These are phyloP conservation scores for Acipenser oxyrinchus DNA, from an alignment of 2,797 vertebrate species.

Conservation along the genomic window DNA sequence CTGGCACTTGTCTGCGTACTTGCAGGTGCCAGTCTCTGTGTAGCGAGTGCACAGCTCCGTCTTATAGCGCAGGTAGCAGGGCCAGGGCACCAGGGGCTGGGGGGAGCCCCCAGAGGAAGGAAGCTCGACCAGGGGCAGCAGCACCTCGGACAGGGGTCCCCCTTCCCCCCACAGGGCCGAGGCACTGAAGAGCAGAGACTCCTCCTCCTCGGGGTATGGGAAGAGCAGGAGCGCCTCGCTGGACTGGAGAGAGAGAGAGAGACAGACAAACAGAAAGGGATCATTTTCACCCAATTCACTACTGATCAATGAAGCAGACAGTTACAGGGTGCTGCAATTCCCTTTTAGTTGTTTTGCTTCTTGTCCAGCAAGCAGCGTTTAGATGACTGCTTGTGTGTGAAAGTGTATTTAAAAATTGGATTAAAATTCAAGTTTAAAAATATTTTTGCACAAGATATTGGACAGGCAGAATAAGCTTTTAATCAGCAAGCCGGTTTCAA, in stretches of 20 bases:
- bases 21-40: constrained; percentile 48
- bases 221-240: constrained; percentile 50
- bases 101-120: constrained; percentile 8
- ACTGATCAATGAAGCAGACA: too few species aligned
- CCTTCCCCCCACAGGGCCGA: constrained; percentile 17
- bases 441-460: too few species aligned
- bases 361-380: too few species aligned
- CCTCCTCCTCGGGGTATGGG: constrained; percentile 37
- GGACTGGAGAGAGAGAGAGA: constrained; percentile 27
- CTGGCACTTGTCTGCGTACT: constrained; percentile 62
- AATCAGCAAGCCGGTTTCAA: too few species aligned
- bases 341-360: too few species aligned
- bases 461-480: too few species aligned
- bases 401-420: too few species aligned
- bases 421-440: too few species aligned
- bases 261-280: not conserved
- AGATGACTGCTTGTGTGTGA: too few species aligned
- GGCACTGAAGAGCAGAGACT: constrained; percentile 37
- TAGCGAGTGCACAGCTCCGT: constrained; percentile 67
- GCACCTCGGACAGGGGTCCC: constrained; percentile 47
- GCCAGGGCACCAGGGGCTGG: constrained; percentile 37
- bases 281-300: too few species aligned
- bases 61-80: constrained; percentile 69
- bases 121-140: constrained; percentile 50
- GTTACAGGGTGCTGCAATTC: too few species aligned